Evolutionary conservation across 2,113 vertebrate species (phyloP), one percentile per base, ranked within the genome.

Genomic region (Cettia cetti): DNA sequence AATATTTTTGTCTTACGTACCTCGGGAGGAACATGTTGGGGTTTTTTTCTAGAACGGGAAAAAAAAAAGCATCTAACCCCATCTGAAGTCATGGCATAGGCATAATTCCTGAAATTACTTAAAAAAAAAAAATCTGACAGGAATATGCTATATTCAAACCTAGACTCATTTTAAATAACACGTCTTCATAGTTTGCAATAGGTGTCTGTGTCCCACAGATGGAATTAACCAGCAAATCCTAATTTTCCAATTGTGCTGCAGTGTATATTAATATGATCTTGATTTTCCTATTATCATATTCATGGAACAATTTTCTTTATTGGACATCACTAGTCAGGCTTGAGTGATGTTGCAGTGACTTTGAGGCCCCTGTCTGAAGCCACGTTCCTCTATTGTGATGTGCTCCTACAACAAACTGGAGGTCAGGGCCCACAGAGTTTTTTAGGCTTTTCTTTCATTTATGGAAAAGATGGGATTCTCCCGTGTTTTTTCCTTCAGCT

Each of bases 381-480:
- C 22, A 1, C 13, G 31, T 14, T 64, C 31, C 44, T 76, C 2
- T 0, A 24, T 28, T 64, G 44, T 1, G 0, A 68, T 0, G 4
- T 17, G 39, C 22, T 74, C 15, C 50, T 63, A 33, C 15, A 47
- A 50, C 0, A 0, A 63, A 24, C 0, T 35, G 39, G 21, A 49
- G 22, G 69, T 39, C 42, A 24, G 33, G 50, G 69, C 37, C 7
- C 52, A 49, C 7, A 13, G 56, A 86, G 27, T 59, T 80, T 77
- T 69, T 84, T 15, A 35, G 39, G 74, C 9, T 94, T 83, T 87
- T 72, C 47, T 80, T 50, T 80, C 50, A 63, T 64, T 95, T 70
- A 71, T 21, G 17, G 60, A 65, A 82, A 92, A 89, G 16, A 82
- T 35, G 11, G 21, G 22, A 49, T 37, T 40, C 11, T 33, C 33